Base-by-base conservation (phyloP, 2,888 invertebrate genomes). In the Epirrita christyi region DNA sequence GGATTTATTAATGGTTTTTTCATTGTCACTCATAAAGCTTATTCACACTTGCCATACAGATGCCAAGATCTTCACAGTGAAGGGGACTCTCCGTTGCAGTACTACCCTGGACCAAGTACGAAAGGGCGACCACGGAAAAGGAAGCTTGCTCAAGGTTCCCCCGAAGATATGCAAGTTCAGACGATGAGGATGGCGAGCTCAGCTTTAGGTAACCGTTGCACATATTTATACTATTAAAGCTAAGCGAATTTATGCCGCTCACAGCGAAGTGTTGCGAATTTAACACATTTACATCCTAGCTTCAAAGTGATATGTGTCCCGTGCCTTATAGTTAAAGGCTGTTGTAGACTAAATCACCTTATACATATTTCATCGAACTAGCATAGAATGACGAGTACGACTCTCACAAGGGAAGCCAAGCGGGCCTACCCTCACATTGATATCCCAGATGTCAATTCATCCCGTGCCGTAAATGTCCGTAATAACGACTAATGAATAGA, bases 61-160 rank as follows among this genome's bases (percentile, higher is more conserved):
- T 91, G 91, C 63, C 88, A 89, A 75, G 90, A 91, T 51, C 54
- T 86, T 51, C 83, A 86, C 55, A 89, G 89, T 49, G 93, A 93
- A 64, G 93, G 93, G 41, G 94, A 93, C 68, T 95, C 95, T 4
- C 95, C 95, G 34, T 93, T 93, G 59, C 96, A 94, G 76, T 96
- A 94, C 80, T 92, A 93, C 13, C 94, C 92, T 6, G 93, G 93
- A 1, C 90, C 94, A 2, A 94, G 93, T 47, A 95, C 95, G 63
- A 97, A 97, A 86, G 97, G 97, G 0, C 89, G 97, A 21, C 97
- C 97, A 0, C 90, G 97, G 70, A 97, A 97, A 83, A 90, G 96
- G 77, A 96, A 96, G 81, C 78, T 94, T n/a, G 80, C 88, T 8
- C 93, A 92, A 59, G 90, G 90, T 0, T 90, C 93, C 6, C 93